phyloP scores from a whole-genome alignment of 1,140 invertebrate genomes.

The Calliphora vicina region DNA sequence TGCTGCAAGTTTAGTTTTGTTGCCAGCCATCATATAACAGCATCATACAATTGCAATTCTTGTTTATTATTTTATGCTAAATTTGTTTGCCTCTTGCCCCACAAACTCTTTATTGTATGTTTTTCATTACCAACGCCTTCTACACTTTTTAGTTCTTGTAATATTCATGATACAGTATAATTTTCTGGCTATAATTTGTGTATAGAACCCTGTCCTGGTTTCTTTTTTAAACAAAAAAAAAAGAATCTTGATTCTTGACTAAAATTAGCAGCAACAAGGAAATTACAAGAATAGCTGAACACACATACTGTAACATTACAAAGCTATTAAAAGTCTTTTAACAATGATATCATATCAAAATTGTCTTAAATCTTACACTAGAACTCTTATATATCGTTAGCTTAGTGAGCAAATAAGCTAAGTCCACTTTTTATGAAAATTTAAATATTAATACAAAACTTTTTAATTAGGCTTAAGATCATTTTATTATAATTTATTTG shows the following conservation, averaged over 20 bases:
- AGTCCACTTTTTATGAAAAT: no score
- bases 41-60: not conserved
- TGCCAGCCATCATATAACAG: not conserved
- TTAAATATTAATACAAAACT: no score
- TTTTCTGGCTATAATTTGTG: not conserved
- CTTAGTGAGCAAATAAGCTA: no score
- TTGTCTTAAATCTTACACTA: no score
- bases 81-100: not conserved
- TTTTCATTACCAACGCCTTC: not conserved
- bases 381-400: no score
- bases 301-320: no score
- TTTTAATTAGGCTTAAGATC: no score
- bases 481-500: no score
- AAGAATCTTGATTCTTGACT: not conserved
- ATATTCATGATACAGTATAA: not conserved
- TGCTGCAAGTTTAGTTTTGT: not conserved
- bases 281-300: not conserved
- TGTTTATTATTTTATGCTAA: constrained; percentile 24
- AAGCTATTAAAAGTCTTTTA: not conserved
- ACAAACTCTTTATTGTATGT: not conserved
- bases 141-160: not conserved
- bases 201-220: not conserved
- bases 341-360: no score
- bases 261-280: not conserved
- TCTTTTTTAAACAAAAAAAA: not conserved